Conservation (phyloP, 2,113 vertebrate genomes). For the Corythornis vintsioides region DNA sequence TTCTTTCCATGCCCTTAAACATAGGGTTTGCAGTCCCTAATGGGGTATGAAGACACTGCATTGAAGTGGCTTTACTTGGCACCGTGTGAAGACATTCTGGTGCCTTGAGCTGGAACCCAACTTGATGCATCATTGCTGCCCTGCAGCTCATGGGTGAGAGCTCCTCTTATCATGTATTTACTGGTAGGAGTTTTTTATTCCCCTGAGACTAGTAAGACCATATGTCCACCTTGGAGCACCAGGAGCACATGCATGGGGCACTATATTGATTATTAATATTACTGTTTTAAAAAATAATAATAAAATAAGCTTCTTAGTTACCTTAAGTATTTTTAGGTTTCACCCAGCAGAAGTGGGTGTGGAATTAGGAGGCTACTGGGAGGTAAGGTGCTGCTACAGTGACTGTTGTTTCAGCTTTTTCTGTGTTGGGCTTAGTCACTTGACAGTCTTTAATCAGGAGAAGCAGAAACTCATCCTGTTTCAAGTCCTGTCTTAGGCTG, state of each 20-base stretch:
- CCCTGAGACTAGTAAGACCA: background rate
- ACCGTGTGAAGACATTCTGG: background rate
- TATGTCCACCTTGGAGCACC: background rate
- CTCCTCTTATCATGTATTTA: background rate
- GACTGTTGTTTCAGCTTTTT: background rate
- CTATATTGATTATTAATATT: background rate
- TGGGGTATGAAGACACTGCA: background rate
- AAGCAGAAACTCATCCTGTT: background rate
- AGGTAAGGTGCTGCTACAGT: background rate
- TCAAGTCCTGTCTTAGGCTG: background rate
- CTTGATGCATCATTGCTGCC: accelerated
- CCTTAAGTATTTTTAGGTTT: background rate
- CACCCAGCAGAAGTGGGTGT: background rate
- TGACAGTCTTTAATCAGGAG: background rate
- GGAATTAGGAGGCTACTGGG: background rate
- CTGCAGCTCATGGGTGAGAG: background rate
- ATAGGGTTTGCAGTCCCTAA: background rate
- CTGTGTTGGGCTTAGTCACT: background rate
- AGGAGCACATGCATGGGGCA: background rate
- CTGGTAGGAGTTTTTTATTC: background rate
- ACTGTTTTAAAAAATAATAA: background rate
- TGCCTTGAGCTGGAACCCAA: background rate
- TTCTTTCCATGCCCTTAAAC: slow-evolving; percentile 27
- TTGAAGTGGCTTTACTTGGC: slow-evolving; percentile 39
- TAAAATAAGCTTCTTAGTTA: background rate